Evolutionary conservation across 2,888 invertebrate species (phyloP).

Genomic region (Selenia dentaria): DNA sequence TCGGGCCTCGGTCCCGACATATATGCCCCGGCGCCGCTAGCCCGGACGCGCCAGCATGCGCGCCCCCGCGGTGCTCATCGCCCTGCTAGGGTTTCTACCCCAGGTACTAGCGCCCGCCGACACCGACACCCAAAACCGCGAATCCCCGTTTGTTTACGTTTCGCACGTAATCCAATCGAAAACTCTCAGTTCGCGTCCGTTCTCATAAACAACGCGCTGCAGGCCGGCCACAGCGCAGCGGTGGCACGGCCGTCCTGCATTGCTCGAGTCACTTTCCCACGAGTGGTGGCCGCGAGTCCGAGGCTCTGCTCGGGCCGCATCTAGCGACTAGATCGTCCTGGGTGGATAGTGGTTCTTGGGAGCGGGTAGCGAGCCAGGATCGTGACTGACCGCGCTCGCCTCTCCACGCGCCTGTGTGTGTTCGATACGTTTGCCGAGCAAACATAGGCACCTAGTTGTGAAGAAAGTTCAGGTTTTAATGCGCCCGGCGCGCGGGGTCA

Average conservation of each 20-base stretch:
- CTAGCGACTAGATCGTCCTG: constrained; percentile 64
- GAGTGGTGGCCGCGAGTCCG: constrained; percentile 43
- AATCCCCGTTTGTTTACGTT: constrained; percentile 70
- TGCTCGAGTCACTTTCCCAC: constrained; percentile 79
- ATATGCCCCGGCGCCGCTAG: constrained; percentile 82
- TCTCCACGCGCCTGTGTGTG: constrained; percentile 66
- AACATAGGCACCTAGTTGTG: constrained; percentile 81
- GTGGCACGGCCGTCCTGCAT: constrained; percentile 28
- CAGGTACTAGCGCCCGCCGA: constrained; percentile 64
- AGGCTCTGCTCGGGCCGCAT: constrained; percentile 20
- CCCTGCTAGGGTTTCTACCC: constrained; percentile 84
- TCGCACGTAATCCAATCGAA: constrained; percentile 50
- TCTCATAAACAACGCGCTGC: constrained; percentile 49
- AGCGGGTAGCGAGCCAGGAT: constrained; percentile 67
- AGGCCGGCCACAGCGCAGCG: constrained; percentile 45
- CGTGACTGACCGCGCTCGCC: constrained; percentile 74
- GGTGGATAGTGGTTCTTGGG: constrained; percentile 62
- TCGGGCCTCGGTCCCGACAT: constrained; percentile 65
- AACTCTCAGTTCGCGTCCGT: constrained; percentile 47
- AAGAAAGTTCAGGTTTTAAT: constrained; percentile 84
- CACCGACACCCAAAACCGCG: constrained; percentile 67
- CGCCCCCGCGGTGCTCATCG: constrained; percentile 81
- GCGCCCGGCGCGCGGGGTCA: constrained; percentile 79
- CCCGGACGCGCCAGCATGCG: constrained; percentile 82
- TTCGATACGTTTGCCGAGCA: constrained; percentile 76